Conservation (phyloP, 2,113 vertebrate genomes). For the Oryzias curvinotus region DNA sequence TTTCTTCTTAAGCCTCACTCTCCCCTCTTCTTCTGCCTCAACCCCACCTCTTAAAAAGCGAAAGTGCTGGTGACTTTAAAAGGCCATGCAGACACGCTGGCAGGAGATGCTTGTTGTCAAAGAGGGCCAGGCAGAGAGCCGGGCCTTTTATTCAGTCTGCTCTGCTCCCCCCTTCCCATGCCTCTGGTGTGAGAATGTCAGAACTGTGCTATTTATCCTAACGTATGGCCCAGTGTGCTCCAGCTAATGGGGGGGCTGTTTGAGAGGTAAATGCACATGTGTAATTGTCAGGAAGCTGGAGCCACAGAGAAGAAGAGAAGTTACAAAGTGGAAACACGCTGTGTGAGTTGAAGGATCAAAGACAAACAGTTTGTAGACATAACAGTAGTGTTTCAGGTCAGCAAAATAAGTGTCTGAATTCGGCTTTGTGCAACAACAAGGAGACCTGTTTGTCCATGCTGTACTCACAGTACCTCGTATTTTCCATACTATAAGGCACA, state of each 20-base stretch:
- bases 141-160: conserved; percentile 64
- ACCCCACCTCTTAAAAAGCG: conserved; percentile 51
- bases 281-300: conserved; percentile 66
- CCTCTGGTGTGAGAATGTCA: conserved; percentile 75
- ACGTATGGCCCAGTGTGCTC: conserved; percentile 70
- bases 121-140: conserved; percentile 58
- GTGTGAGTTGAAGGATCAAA: conserved; percentile 54
- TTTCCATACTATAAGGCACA: too few relatives aligned
- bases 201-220: conserved; percentile 70
- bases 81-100: conserved; percentile 62
- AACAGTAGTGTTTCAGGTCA: conserved; percentile 30
- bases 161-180: conserved; percentile 24
- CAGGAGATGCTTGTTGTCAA: conserved; percentile 71
- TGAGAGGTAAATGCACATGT: conserved; percentile 75
- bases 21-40: conserved; percentile 9
- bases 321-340: conserved; percentile 55
- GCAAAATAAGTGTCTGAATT: conserved; percentile 13
- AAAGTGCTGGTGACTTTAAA: conserved; percentile 74
- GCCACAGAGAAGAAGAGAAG: conserved; percentile 28
- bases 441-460: too few relatives aligned
- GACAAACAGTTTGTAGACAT: conserved; percentile 22
- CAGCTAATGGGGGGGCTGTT: conserved; percentile 73
- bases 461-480: too few relatives aligned
- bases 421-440: neutral
- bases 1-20: conserved; percentile 16